Base-by-base conservation (phyloP, 1,140 invertebrate species). In the Aphidius gifuensis region DNA sequence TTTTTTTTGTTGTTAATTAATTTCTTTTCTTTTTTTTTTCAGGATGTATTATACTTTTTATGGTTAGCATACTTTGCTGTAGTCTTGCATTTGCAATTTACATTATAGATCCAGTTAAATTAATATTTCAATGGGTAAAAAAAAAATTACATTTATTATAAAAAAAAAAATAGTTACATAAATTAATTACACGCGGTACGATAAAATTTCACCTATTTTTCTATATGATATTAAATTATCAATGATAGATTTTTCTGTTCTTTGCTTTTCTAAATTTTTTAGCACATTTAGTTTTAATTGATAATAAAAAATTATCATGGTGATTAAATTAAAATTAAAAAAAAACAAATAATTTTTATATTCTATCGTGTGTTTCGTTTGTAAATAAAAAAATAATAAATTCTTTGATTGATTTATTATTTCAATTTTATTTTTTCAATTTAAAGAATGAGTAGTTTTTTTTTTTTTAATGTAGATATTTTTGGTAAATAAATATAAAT, bases 71-170 rank as follows among this genome's bases (percentile, higher is more conserved):
- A 0, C 46, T 70, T 4, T 74, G 71, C 62, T 66, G 64, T 50
- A 47, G 66, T 23, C 62, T 74, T 45, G 71, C 82, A 5, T 82
- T 79, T 9, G 66, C 83, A 38, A 74, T 85, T 63, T 79, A 84
- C 48, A 56, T 83, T 1, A 76, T 82, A 32, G 71, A 86, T 72
- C 86, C 85, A 5, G 51, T 83, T 5, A 71, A 81, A n/a, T 59
- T 75, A 6, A 73, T 86, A 53, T 61, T 83, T 5, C 68, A 83
- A 57, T 72, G 77, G 65, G 85, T 87, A 73, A 83, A 84, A 81
- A 61, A 40, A 9, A 21, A 49, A 50, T 5, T 8, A 50, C 8
- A 21, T 5, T 9, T 55, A 9, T 44, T 16, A 44, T 23, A 51
- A 44, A 42, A 23, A 9, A 9, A 2, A 16, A 23, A 11, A n/a